A percentile compares a stretch with the other conserved stretches of the same genome.
Evolutionary conservation across 2,113 vertebrate genomes (phyloP).

Genomic region (Heloderma charlesbogerti): DNA sequence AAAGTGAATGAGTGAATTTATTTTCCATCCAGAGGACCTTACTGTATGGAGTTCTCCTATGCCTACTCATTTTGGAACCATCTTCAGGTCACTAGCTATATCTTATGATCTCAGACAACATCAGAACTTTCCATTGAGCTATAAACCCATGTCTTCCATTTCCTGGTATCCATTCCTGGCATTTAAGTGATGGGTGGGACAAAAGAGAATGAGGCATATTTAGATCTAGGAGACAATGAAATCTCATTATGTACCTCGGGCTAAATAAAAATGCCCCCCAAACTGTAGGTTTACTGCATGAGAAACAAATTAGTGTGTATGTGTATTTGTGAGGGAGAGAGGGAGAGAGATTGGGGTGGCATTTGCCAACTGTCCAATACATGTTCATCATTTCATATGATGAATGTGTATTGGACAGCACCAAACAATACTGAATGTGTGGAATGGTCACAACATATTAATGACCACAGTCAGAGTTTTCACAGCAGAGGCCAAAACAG

Average conservation of each 20-base stretch:
- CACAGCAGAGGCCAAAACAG: too few species aligned
- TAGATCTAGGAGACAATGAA: constrained; percentile 32
- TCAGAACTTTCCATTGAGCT: constrained; percentile 67
- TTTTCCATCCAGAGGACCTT: constrained; percentile 6
- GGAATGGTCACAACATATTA: background rate
- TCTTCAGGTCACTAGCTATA: constrained; percentile 64
- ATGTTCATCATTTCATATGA: background rate
- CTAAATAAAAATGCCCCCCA: accelerated
- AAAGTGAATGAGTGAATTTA: background rate
- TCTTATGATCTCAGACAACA: constrained; percentile 58
- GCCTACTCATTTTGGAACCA: constrained; percentile 39
- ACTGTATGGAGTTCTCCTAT: constrained; percentile 26
- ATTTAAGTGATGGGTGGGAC: background rate
- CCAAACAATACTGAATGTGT: background rate
- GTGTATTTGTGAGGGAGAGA: background rate
- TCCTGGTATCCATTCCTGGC: constrained; percentile 47
- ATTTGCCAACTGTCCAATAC: background rate
- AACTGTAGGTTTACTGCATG: background rate
- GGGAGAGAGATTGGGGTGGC: background rate
- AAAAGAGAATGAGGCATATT: constrained; percentile 19
- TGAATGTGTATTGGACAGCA: background rate
- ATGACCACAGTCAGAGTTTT: background rate
- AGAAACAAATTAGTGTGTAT: background rate
- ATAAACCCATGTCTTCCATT: constrained; percentile 38
- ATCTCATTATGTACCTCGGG: background rate